Conservation (phyloP, 1,140 invertebrate species). For the Glossosoma conforme region DNA sequence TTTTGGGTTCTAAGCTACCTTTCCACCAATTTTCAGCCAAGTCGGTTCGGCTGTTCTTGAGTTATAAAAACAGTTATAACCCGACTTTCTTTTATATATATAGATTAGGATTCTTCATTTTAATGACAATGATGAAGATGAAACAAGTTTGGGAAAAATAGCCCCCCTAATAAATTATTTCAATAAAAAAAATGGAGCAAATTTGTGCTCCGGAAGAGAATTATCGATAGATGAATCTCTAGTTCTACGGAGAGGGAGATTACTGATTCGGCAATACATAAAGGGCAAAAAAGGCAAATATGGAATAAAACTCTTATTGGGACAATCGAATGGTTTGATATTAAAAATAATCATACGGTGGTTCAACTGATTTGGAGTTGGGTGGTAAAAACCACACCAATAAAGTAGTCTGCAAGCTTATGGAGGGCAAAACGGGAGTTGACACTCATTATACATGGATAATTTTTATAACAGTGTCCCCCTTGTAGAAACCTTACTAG, state of each 20-base stretch:
- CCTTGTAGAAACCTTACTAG: no score
- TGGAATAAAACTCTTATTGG: constrained; percentile 9
- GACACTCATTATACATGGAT: no score
- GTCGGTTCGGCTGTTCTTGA: no score
- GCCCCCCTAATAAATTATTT: constrained; percentile 3
- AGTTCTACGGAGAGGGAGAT: constrained; percentile 5
- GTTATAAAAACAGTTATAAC: no score
- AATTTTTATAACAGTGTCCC: no score
- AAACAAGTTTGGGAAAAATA: constrained; percentile 1
- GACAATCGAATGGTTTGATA: neutral
- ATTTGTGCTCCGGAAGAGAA: constrained; percentile 4
- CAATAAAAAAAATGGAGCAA: constrained; percentile 6
- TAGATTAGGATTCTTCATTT: constrained; percentile 8
- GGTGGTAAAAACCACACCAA: constrained; percentile 5
- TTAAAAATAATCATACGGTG: constrained; percentile 4
- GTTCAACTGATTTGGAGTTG: constrained; percentile 3
- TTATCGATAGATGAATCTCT: constrained; percentile 6
- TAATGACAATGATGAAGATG: constrained; percentile 1
- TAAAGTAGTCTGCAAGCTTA: constrained; percentile 1
- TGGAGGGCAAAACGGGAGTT: no score
- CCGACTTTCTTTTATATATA: no score
- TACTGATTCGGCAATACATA: constrained; percentile 6
- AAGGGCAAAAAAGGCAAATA: constrained; percentile 12
- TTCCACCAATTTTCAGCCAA: no score
- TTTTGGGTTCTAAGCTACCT: no score